These are phyloP conservation scores for Plecturocebus donacophilus DNA, from an alignment of 2,113 vertebrate genomes.

Conservation along the genomic window DNA sequence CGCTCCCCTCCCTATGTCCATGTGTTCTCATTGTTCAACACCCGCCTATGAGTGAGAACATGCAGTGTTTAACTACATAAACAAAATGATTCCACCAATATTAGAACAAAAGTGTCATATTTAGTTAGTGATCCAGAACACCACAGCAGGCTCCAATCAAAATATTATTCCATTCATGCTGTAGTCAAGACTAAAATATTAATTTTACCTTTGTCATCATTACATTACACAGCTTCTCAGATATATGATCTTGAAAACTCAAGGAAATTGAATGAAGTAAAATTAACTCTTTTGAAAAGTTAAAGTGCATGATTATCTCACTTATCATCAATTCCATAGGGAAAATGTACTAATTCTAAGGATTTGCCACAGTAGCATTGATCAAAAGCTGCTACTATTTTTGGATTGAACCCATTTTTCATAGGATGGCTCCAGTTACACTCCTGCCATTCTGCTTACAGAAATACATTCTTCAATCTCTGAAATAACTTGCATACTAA, in stretches of 20 bases:
- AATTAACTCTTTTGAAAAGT: neutral
- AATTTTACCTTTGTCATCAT: neutral
- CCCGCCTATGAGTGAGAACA: no score
- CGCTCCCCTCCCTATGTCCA: no score
- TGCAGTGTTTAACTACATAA: conserved; percentile 42
- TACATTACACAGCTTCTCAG: neutral
- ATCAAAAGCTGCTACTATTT: conserved; percentile 50
- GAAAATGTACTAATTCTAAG: conserved; percentile 14
- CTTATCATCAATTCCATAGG: neutral
- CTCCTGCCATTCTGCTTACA: neutral
- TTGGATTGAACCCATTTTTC: neutral
- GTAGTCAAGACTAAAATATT: neutral
- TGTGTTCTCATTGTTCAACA: no score
- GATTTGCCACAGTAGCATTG: neutral
- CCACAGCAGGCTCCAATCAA: neutral
- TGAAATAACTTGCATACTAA: conserved; percentile 23
- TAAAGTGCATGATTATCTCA: neutral
- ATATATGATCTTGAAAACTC: neutral
- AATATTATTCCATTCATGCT: neutral
- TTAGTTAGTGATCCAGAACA: conserved; percentile 17
- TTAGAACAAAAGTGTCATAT: neutral
- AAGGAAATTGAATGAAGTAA: neutral
- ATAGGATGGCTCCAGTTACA: conserved; percentile 21
- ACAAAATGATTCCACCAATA: conserved; percentile 46
- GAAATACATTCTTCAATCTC: conserved; percentile 41